Percentiles rank a stretch among this genome's conserved stretches.
Evolutionary conservation across 2,888 invertebrate genomes (phyloP).

Genomic region (Rotaria socialis): DNA sequence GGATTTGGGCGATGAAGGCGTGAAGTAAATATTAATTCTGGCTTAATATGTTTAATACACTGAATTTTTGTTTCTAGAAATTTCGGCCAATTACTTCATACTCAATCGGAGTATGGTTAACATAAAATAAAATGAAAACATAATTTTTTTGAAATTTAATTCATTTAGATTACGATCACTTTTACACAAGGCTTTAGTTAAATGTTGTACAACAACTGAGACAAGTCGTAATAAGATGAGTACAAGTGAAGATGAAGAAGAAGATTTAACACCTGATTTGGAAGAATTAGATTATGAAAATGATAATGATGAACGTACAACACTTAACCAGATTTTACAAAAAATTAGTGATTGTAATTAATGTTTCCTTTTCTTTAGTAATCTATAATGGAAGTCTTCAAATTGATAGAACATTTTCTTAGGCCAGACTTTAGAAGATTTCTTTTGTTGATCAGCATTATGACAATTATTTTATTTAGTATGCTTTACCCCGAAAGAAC

Average conservation of each 20-base stretch:
- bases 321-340: background rate
- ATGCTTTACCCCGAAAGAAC: constrained; percentile 9
- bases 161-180: constrained; percentile 11
- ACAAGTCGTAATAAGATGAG: background rate
- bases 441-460: background rate
- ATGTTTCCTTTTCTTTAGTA: too few relatives aligned
- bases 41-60: too few relatives aligned
- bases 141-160: background rate
- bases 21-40: background rate
- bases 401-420: too few relatives aligned
- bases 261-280: background rate
- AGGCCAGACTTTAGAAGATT: too few relatives aligned
- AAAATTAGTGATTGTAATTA: background rate
- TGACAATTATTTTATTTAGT: background rate
- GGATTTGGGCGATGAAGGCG: background rate
- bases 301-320: constrained; percentile 15
- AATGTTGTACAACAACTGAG: background rate
- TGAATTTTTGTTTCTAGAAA: background rate
- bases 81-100: constrained; percentile 1
- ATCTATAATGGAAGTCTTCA: too few relatives aligned
- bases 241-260: constrained; percentile 12
- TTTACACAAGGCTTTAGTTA: background rate
- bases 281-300: background rate
- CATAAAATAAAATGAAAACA: background rate
- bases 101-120: constrained; percentile 31